Base-by-base conservation (phyloP, 2,113 vertebrate species). In the Xenus cinereus region DNA sequence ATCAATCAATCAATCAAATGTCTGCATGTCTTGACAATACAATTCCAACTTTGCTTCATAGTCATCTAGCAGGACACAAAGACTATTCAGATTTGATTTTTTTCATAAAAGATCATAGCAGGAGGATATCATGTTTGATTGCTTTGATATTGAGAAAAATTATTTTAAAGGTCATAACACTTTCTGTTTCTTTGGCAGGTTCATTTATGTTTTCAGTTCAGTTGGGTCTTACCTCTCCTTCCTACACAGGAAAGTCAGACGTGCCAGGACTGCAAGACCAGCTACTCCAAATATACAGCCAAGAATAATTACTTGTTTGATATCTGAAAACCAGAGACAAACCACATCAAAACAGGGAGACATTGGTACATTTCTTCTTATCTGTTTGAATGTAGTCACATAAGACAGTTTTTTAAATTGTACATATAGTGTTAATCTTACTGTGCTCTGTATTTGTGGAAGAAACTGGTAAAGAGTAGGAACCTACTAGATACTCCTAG, bases 291-390 rank as follows among this genome's bases (percentile, higher is more conserved):
- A 91, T 39, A 97, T 13, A 51, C 67, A 94, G 75, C 67, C 92
- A 67, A 96, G 75, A 69, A 96, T 0, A 88, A 96, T 93, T 54
- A 96, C 4, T 95, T 97, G 93, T 17, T 91, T 83, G 26, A 59
- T 66, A 85, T 43, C 96, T 97, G 95, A 67, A 96, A 96, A 74
- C 81, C 46, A 94, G 32, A 92, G 24, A 89, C 11, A 43, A 87
- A 43, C 4, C 48, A 85, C 46, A 74, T 84, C 11, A 69, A 46
- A 62, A 6, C 12, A 54, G 43, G 30, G 92, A 68, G 30, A 79
- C 5, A 51, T 12, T 28, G 12, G 73, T 50, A n/a, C 4, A 32
- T 73, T 87, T 84, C 24, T 68, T 94, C 32, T 8, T 46, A 28
- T 30, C 21, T 67, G 3, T 68, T 81, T 75, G 64, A 84, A 59